Base-by-base conservation (phyloP, 2,888 invertebrate genomes). In the Harpalus rubripes region DNA sequence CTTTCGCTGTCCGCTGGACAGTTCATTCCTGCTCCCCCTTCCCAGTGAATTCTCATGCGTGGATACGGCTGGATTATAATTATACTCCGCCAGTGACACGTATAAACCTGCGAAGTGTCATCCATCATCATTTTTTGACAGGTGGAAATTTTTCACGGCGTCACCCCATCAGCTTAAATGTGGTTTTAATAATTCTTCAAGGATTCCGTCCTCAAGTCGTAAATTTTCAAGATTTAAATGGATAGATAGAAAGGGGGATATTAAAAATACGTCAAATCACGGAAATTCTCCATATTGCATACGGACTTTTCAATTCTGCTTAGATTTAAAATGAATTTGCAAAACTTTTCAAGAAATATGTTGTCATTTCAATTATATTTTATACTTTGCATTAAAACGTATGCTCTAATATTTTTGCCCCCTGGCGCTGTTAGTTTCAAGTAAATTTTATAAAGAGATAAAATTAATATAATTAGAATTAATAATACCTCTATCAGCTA, bases 81-180 rank as follows among this genome's bases (percentile, higher is more conserved):
- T 80, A 80, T 44, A 63, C 80, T 80, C 63, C 44, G 41, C 2
- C 72, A 44, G 44, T 74, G 61, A 52, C 63, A 80, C 63, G 63
- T 63, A 63, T 61, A 80, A 80, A 63, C 59, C 59, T 63, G 80
- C 61, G 41, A 44, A 61, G 59, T 63, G 63, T 80, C 80, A 80
- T 80, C 61, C 63, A 80, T 80, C 80, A 80, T 80, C 44, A 41
- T 63, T 63, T 39, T 61, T 41, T 80, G 80, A 80, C 80, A 80
- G 80, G 63, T 63, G 39, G 80, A 80, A 63, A 80, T 80, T 80
- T 80, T 63, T 80, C 72, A 74, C 12, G 72, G 22, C 72, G 68
- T 39, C 68, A 39, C 68, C 22, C 68, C 68, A 39, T 74, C 72
- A 52, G 44, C 41, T 16, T 74, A 44, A 74, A 74, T 74, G 72